A percentile compares a stretch with the other conserved stretches of the same genome.
Conservation (phyloP, 2,888 invertebrate genomes). For the Ichneumoninae sp. region DNA sequence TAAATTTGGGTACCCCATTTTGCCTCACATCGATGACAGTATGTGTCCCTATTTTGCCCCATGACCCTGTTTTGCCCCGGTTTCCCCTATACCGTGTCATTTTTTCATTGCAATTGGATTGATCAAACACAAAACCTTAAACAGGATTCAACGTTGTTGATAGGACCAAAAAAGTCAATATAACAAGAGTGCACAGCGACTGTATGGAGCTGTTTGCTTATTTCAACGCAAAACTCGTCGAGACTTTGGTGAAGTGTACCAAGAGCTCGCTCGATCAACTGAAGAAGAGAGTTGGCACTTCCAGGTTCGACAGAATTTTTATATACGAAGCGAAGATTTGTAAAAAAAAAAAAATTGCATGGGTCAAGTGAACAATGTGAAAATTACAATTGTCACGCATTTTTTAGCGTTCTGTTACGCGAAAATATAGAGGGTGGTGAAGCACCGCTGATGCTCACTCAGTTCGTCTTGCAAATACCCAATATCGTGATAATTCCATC, state of each 20-base stretch:
- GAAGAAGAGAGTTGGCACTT: constrained; percentile 86
- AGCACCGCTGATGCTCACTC: constrained; percentile 87
- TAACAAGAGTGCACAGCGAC: constrained; percentile 88
- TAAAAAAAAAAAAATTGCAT: neutral
- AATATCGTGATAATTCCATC: constrained; percentile 87
- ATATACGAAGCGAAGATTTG: neutral
- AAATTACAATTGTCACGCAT: neutral
- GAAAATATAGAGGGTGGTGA: constrained; percentile 68
- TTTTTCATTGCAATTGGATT: neutral
- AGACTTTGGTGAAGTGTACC: constrained; percentile 91
- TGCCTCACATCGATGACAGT: no score
- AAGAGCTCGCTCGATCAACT: constrained; percentile 90
- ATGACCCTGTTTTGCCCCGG: no score
- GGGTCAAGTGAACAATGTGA: neutral
- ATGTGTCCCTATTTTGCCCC: no score
- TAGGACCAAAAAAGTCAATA: constrained; percentile 86
- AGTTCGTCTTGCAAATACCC: constrained; percentile 89
- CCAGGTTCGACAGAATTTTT: constrained; percentile 71
- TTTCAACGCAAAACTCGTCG: constrained; percentile 91
- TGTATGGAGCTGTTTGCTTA: constrained; percentile 93
- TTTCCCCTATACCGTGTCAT: no score
- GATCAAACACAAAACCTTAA: neutral
- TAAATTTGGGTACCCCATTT: no score
- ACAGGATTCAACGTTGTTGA: constrained; percentile 89
- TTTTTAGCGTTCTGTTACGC: constrained; percentile 67